phyloP scores from a whole-genome alignment of 2,113 vertebrate genomes.

The Orthonyx spaldingii region DNA sequence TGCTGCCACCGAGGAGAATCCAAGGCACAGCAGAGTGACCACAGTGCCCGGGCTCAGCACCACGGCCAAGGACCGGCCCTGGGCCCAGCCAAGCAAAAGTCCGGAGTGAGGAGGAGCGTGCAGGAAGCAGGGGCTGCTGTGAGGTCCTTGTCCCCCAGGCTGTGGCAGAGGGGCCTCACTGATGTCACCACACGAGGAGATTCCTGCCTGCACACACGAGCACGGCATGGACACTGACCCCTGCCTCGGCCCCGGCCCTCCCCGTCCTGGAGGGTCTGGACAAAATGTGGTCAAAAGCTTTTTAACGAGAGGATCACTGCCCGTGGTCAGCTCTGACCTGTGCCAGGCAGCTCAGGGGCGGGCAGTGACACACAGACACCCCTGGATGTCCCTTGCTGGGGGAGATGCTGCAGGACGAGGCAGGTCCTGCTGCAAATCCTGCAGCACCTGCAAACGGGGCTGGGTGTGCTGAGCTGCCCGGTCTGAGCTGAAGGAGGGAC shows the following conservation, averaged over 20 bases:
- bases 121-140: not conserved
- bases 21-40: rapidly evolving
- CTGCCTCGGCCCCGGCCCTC: not conserved
- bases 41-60: not conserved
- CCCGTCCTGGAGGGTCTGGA: not conserved
- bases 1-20: rapidly evolving
- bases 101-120: rapidly evolving
- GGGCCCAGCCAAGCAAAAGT: not conserved
- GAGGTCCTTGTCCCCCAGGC: not conserved
- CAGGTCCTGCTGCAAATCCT: not conserved
- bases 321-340: not conserved
- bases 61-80: rapidly evolving
- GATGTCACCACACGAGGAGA: rapidly evolving
- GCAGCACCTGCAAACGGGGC: not conserved
- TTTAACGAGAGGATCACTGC: not conserved
- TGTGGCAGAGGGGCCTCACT: not conserved
- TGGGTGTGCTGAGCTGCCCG: rapidly evolving
- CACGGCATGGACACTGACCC: rapidly evolving
- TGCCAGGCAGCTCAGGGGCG: not conserved
- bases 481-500: not conserved
- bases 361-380: not conserved
- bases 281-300: not conserved
- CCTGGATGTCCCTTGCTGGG: rapidly evolving
- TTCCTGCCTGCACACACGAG: not conserved
- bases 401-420: not conserved